phyloP scores from a whole-genome alignment of 2,888 invertebrate species.

The Drosophila picticornis region DNA sequence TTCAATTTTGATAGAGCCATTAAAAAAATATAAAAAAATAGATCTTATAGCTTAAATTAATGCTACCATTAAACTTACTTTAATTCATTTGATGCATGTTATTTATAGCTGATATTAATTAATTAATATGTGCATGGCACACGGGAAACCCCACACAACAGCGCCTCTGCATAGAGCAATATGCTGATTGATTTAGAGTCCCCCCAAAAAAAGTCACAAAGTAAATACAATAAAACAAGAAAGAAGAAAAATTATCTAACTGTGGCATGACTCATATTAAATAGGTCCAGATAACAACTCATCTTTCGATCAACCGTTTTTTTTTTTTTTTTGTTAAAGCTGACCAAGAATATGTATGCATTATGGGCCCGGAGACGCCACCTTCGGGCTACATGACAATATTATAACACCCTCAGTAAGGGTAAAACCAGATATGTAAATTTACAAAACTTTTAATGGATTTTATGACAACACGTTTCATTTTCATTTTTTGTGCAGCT shows the following conservation, averaged over 20 bases:
- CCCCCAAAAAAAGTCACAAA: constrained; percentile 1
- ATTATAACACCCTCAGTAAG: background rate
- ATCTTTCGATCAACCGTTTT: background rate
- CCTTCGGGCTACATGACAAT: background rate
- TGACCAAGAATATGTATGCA: background rate
- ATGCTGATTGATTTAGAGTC: constrained; percentile 7
- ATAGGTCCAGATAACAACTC: background rate
- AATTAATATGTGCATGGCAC: background rate
- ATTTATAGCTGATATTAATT: background rate
- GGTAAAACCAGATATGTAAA: constrained; percentile 3
- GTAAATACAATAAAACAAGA: background rate
- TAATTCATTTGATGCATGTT: no score
- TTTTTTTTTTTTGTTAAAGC: background rate
- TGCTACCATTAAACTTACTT: background rate
- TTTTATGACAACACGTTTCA: constrained; percentile 28
- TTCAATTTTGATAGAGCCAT: background rate
- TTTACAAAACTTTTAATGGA: constrained; percentile 42
- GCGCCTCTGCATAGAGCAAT: constrained; percentile 1
- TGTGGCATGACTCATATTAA: no score
- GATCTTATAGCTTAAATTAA: background rate
- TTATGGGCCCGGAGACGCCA: background rate
- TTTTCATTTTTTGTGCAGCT: background rate
- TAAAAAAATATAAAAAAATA: background rate
- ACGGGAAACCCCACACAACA: background rate
- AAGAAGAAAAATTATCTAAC: no score